Conservation (phyloP, 2,797 vertebrate species). For the Tadarida brasiliensis region DNA sequence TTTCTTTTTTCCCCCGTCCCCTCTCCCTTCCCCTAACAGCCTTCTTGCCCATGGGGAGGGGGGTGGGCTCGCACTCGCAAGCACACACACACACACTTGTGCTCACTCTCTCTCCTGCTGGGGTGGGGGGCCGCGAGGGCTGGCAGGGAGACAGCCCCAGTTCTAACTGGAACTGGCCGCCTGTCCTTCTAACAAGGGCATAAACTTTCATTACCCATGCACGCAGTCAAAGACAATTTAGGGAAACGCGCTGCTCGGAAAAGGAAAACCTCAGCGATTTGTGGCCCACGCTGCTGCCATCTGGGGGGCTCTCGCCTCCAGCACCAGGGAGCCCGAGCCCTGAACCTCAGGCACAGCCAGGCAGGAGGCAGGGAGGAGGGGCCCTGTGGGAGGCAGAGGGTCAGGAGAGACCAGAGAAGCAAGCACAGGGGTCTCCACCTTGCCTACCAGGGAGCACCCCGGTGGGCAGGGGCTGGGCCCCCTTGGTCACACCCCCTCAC, state of each 20-base stretch:
- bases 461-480: not conserved
- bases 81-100: not conserved
- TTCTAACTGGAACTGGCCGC: slow-evolving; percentile 97
- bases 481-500: not conserved
- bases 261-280: slow-evolving; percentile 99
- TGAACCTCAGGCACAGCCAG: not conserved
- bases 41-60: slow-evolving; percentile 94
- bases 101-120: slow-evolving; percentile 24
- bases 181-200: slow-evolving; percentile 99
- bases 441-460: not conserved
- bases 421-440: not conserved
- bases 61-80: not conserved
- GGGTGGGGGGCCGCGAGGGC: slow-evolving; percentile 83
- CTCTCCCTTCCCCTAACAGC: slow-evolving; percentile 85
- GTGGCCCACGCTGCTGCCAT: slow-evolving; percentile 82
- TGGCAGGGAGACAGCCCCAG: slow-evolving; percentile 93
- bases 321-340: not conserved
- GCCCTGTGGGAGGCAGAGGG: rapidly evolving
- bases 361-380: not conserved
- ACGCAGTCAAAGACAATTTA: slow-evolving; percentile 99
- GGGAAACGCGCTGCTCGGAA: slow-evolving; percentile 95
- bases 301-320: slow-evolving; percentile 85
- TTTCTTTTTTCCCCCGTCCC: slow-evolving; percentile 53
- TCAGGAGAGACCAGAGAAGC: not conserved
- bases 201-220: slow-evolving; percentile 99